These are phyloP conservation scores for Tanypteryx hageni DNA, from an alignment of 2,888 invertebrate genomes.

Conservation along the genomic window DNA sequence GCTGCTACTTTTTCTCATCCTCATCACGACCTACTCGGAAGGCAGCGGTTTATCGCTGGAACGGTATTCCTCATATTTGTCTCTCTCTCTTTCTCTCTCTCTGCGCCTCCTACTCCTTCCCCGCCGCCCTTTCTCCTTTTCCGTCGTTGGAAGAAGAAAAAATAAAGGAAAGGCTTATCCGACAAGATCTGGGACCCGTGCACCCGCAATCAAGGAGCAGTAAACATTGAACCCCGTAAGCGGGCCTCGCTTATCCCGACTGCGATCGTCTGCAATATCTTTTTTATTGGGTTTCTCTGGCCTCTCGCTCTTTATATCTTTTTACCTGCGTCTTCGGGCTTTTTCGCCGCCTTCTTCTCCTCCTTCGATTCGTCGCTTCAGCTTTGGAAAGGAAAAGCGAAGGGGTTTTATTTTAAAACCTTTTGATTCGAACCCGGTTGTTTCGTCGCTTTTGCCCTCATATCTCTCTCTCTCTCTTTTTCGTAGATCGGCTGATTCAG, in stretches of 20 bases:
- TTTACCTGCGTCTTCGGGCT: background rate
- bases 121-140: too few relatives aligned
- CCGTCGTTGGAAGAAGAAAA: background rate
- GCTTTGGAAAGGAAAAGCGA: background rate
- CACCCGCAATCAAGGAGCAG: background rate
- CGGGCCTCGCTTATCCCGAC: conserved; percentile 1
- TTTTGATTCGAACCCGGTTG: background rate
- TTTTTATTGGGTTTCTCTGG: background rate
- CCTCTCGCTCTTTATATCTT: background rate
- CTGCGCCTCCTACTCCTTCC: too few relatives aligned
- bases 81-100: background rate
- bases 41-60: too few relatives aligned
- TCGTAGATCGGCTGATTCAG: background rate
- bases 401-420: background rate
- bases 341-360: background rate
- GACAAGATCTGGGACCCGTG: background rate
- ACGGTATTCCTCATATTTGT: background rate
- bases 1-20: background rate
- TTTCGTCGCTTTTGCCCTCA: background rate
- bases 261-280: background rate
- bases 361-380: background rate
- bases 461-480: background rate
- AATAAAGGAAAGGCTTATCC: background rate
- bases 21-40: background rate
- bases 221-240: background rate